Base-by-base conservation (phyloP, 1,140 invertebrate genomes). In the Platyura marginata region DNA sequence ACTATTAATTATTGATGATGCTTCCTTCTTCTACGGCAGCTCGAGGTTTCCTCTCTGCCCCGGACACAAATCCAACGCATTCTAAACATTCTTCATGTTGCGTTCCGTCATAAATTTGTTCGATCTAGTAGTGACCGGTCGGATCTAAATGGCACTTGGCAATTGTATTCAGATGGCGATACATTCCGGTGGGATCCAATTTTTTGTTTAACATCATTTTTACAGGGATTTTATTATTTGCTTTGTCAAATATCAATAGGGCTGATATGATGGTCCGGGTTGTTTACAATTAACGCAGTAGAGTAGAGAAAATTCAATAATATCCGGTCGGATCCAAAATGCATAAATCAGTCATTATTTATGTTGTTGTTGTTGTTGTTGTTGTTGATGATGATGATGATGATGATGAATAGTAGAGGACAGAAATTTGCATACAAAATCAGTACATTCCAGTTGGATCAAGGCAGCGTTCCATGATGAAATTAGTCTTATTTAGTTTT, bases 21-120 rank as follows among this genome's bases (percentile, higher is more conserved):
- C 50, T 57, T 57, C 59, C 58, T 59, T 48, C 58, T 47, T 19
- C 56, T 53, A 40, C 58, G 48, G 33, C 58, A 61, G 46, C 58
- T 61, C 48, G 58, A 61, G 47, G 58, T 61, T 55, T 61, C 58
- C 53, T 61, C 58, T 46, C 57, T 53, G 51, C 58, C 58, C 39
- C 56, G 53, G 41, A 61, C 48, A 48, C 55, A 49, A 49, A 55
- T 41, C 57, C 58, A 61, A 49, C 47, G 49, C 46, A 23, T 35
- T 16, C 15, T 36, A 5, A 10, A 36, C 34, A 36, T 36, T 37
- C 16, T 15, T n/a, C 13, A 6, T n/a, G 6, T 19, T 19, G 35
- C 8, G 8, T n/a, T 37, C 35, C n/a, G n/a, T n/a, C n/a, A n/a
- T n/a, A 8, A 10, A n/a, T 15, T 6, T 19, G 16, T n/a, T 8